Base-by-base conservation (phyloP, 2,888 invertebrate genomes). In the Lingula anatina region DNA sequence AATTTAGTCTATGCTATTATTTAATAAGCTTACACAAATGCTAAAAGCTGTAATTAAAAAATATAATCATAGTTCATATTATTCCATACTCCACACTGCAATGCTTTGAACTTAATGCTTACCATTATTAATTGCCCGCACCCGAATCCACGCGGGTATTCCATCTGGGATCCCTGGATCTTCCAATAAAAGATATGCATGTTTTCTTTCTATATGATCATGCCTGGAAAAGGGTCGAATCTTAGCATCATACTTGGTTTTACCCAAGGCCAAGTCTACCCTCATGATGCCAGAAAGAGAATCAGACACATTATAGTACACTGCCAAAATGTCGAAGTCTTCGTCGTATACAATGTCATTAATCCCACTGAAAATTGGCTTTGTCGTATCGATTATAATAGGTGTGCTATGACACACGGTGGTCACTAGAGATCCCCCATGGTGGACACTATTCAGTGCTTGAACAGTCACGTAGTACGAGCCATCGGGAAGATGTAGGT, bases 331-430 rank as follows among this genome's bases (percentile, higher is more conserved):
- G 36, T 50, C 51, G 1, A 42, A 50, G 20, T 55, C 54, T 39
- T 69, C 67, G 37, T 69, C 55, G 47, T 68, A 69, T 18, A 49
- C 54, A 31, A 66, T 57, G 47, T 64, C 50, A 53, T 51, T 62
- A n/a, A 69, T 47, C 27, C 62, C 63, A 46, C 62, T 50, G 1
- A 69, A 55, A 39, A 62, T 43, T 2, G 69, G 69, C 21, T 57
- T 56, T 2, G 64, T 56, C 26, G 56, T 65, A 53, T 68, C 68
- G 5, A 69, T 59, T 18, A 50, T 52, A 21, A 56, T 56, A 1
- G 64, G 59, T 28, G 59, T 62, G 2, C 61, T 51, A 49, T 69
- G 68, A 40, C 67, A 67, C 24, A 69, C 49, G n/a, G 59, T 61
- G 27, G 61, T 57, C 7, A 57, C 56, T 26, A 66, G 49, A 7